A percentile compares a stretch with the other conserved stretches of the same genome.
These are phyloP conservation scores for Adelges cooleyi DNA, from an alignment of 1,140 invertebrate genomes.

Conservation along the genomic window DNA sequence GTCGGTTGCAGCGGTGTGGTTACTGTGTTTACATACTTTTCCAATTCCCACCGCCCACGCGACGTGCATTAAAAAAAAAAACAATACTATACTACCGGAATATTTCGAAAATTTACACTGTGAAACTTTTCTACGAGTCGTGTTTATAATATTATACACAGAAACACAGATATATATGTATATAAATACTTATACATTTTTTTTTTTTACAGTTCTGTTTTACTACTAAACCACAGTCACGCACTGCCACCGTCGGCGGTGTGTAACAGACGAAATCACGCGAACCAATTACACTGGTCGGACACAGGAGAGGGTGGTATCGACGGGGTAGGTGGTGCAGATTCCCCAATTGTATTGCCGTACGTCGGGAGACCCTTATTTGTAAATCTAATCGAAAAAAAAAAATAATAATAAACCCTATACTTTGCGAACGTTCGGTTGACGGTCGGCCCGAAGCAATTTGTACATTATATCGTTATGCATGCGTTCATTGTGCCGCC, in stretches of 20 bases:
- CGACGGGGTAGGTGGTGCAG: constrained; percentile 5
- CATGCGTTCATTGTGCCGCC: too few relatives aligned
- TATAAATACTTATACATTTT: not conserved
- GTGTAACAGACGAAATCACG: constrained; percentile 24
- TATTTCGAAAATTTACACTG: constrained; percentile 25
- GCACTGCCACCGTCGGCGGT: not conserved
- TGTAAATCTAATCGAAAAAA: constrained; percentile 30
- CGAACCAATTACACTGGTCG: constrained; percentile 19
- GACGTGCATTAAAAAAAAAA: too few relatives aligned
- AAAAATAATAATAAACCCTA: constrained; percentile 21
- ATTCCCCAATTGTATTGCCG: constrained; percentile 1
- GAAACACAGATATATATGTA: not conserved
- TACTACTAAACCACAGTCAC: constrained; percentile 15
- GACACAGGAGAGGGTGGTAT: not conserved
- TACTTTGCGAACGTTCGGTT: constrained; percentile 8
- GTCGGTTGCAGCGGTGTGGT: too few relatives aligned
- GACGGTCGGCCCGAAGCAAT: constrained; percentile 6
- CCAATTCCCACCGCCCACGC: too few relatives aligned
- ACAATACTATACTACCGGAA: too few relatives aligned
- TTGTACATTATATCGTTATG: constrained; percentile 17
- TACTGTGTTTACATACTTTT: too few relatives aligned
- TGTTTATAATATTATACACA: not conserved
- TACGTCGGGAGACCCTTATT: constrained; percentile 22
- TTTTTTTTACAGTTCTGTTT: constrained; percentile 17
- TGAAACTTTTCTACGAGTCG: constrained; percentile 7